These are phyloP conservation scores for Grammomys surdaster DNA, from an alignment of 2,113 vertebrate genomes.

Conservation along the genomic window DNA sequence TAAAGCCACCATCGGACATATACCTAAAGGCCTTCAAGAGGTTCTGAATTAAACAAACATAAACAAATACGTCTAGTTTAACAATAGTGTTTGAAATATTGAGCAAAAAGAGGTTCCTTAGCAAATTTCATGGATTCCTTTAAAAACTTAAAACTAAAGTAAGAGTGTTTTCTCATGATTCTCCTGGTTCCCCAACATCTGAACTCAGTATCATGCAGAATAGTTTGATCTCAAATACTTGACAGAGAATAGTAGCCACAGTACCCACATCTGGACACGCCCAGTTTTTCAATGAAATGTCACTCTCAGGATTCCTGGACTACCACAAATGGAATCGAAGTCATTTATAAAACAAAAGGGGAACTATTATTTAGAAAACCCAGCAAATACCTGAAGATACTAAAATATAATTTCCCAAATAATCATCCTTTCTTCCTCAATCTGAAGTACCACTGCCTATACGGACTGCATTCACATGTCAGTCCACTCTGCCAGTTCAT, in stretches of 20 bases:
- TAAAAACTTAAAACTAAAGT: not conserved
- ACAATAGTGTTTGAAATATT: not conserved
- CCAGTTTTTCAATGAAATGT: not conserved
- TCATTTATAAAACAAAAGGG: not conserved
- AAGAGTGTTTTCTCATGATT: not conserved
- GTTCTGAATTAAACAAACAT: not conserved
- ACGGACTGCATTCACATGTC: not conserved
- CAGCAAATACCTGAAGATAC: not conserved
- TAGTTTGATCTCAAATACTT: not conserved
- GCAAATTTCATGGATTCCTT: not conserved
- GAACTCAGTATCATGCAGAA: too few relatives aligned
- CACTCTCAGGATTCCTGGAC: not conserved
- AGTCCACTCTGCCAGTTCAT: not conserved
- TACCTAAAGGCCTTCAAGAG: not conserved
- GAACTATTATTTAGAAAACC: not conserved
- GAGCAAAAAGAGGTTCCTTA: not conserved
- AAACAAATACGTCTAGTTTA: not conserved
- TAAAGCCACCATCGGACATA: not conserved
- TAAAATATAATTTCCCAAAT: too few relatives aligned
- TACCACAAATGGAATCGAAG: not conserved
- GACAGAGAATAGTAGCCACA: not conserved
- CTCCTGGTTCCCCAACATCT: not conserved
- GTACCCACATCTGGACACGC: too few relatives aligned
- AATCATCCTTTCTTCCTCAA: accelerated
- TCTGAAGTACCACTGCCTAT: not conserved